Percentiles rank a stretch among this genome's conserved stretches.
Conservation (phyloP, 2,797 vertebrate genomes). For the Ctenopoma kingsleyae region DNA sequence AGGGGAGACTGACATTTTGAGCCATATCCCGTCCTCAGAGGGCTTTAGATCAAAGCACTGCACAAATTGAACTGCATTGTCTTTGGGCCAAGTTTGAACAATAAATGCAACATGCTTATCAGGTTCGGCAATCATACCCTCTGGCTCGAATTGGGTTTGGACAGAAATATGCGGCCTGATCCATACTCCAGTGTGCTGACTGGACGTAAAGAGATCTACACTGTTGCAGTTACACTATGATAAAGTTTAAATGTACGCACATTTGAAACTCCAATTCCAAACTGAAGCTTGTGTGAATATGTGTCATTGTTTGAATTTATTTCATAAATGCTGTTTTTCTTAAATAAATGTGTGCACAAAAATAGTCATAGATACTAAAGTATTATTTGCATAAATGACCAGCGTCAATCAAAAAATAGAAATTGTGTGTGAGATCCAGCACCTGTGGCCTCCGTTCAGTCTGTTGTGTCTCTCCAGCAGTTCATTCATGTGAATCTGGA, state of each 20-base stretch:
- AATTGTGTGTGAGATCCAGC: constrained; percentile 11
- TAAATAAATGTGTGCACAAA: constrained; percentile 21
- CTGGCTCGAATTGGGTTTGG: too few species aligned
- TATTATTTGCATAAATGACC: constrained; percentile 30
- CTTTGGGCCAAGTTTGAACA: too few species aligned
- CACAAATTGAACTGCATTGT: too few species aligned
- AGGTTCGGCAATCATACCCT: too few species aligned
- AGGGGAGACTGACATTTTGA: too few species aligned
- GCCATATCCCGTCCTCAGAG: too few species aligned
- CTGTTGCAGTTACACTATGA: background rate
- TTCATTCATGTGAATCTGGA: constrained; percentile 5
- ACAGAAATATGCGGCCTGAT: too few species aligned
- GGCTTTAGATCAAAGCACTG: too few species aligned
- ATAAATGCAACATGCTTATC: too few species aligned
- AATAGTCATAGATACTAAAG: constrained; percentile 23
- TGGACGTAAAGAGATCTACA: background rate
- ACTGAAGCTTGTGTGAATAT: constrained; percentile 1
- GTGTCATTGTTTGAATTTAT: background rate
- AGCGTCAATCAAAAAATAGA: constrained; percentile 5
- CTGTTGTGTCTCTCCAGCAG: constrained; percentile 22
- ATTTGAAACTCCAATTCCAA: background rate
- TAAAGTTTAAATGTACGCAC: constrained; percentile 7
- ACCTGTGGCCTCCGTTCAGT: constrained; percentile 1
- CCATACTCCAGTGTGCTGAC: too few species aligned
- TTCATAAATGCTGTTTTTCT: constrained; percentile 16